phyloP scores from a whole-genome alignment of 2,888 invertebrate genomes.

The Ganaspis brasiliensis region DNA sequence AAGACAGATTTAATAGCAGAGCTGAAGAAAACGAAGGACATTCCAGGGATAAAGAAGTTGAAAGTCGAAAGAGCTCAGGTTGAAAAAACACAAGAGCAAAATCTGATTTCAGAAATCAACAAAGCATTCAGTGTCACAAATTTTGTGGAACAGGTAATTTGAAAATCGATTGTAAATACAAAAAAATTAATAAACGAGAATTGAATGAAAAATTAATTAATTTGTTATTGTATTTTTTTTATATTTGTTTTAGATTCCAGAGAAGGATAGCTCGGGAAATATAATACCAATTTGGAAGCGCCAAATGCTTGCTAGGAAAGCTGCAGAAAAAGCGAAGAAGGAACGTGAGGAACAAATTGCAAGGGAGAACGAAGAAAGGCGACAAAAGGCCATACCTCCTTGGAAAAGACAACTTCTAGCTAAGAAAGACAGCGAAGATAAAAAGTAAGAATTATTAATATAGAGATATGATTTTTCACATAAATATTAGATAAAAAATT shows the following conservation, averaged over 20 bases:
- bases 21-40: conserved; percentile 94
- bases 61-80: conserved; percentile 94
- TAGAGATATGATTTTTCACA: no score
- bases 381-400: conserved; percentile 93
- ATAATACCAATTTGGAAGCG: conserved; percentile 97
- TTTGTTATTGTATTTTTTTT: conserved; percentile 2
- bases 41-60: conserved; percentile 95
- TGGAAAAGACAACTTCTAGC: conserved; percentile 96
- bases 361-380: conserved; percentile 91
- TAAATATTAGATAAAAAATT: no score
- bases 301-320: conserved; percentile 96
- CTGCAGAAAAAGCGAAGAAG: conserved; percentile 95
- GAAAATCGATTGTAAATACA: no score
- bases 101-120: conserved; percentile 91
- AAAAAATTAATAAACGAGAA: no score
- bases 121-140: conserved; percentile 92
- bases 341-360: conserved; percentile 94
- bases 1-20: conserved; percentile 96
- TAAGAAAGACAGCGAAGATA: conserved; percentile 90
- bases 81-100: conserved; percentile 91
- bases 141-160: conserved; percentile 93
- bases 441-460: conserved; percentile 85
- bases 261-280: conserved; percentile 93
- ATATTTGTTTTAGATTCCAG: conserved; percentile 88
- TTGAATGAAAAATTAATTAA: no score